A percentile compares a stretch with the other conserved stretches of the same genome.
phyloP scores from a whole-genome alignment of 2,888 invertebrate genomes.

The Morpho helenor region DNA sequence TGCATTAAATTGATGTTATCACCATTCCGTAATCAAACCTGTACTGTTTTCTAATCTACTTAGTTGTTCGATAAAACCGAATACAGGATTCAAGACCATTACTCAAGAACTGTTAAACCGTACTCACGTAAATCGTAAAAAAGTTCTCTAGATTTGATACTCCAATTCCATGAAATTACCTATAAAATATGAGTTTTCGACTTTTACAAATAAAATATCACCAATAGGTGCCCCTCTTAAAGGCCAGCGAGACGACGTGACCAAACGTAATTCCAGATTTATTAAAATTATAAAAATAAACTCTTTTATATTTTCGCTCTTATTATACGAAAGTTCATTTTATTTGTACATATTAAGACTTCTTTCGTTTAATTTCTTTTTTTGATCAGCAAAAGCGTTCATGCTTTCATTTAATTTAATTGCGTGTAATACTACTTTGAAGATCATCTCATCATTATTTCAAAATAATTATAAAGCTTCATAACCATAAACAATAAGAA shows the following conservation, averaged over 20 bases:
- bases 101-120: slow-evolving; percentile 18
- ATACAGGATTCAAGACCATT: slow-evolving; percentile 14
- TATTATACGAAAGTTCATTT: neutral
- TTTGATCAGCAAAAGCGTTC: too few species aligned
- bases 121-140: slow-evolving; percentile 41
- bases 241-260: slow-evolving; percentile 42
- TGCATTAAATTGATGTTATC: too few species aligned
- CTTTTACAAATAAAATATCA: slow-evolving; percentile 28
- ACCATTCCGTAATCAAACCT: too few species aligned
- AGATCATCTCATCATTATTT: too few species aligned
- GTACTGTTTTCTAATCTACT: too few species aligned
- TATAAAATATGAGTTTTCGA: slow-evolving; percentile 58
- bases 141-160: slow-evolving; percentile 41
- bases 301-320: slow-evolving; percentile 9
- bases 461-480: too few species aligned
- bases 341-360: neutral
- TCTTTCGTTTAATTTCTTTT: slow-evolving; percentile 3
- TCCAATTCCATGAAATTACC: slow-evolving; percentile 50
- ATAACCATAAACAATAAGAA: too few species aligned
- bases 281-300: slow-evolving; percentile 18
- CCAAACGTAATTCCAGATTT: slow-evolving; percentile 26
- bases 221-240: slow-evolving; percentile 39
- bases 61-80: slow-evolving; percentile 3
- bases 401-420: too few species aligned
- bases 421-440: too few species aligned